phyloP scores from a whole-genome alignment of 2,113 vertebrate species.

The Pterocles burchelli region DNA sequence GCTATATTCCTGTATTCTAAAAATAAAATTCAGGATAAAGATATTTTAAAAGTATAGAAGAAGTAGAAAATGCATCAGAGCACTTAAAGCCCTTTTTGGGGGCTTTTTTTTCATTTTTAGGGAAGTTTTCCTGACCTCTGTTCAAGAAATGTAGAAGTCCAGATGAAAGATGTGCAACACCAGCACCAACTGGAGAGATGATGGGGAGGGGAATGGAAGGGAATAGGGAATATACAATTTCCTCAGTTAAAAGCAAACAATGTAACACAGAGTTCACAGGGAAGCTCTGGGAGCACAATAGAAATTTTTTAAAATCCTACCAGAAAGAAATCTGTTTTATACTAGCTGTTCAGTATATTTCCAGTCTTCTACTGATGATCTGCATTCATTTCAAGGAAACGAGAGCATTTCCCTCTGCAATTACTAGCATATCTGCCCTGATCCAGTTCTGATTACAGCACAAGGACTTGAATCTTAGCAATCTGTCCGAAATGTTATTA shows the following conservation, averaged over 20 bases:
- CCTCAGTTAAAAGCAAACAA: background rate
- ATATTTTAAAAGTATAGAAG: background rate
- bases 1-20: background rate
- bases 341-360: background rate
- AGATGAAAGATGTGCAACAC: background rate
- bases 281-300: background rate
- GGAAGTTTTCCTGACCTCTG: background rate
- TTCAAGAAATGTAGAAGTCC: background rate
- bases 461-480: slow-evolving; percentile 33
- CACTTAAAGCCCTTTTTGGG: background rate
- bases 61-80: background rate
- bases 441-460: slow-evolving; percentile 4
- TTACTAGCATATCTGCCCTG: background rate
- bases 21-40: background rate
- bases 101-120: background rate
- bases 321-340: slow-evolving; percentile 1
- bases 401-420: background rate
- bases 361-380: slow-evolving; percentile 8
- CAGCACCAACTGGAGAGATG: background rate
- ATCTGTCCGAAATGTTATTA: slow-evolving; percentile 39
- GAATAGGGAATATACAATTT: background rate
- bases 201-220: background rate
- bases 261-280: background rate
- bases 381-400: slow-evolving; percentile 14
- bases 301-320: background rate